Evolutionary conservation across 2,113 vertebrate species (phyloP).

Genomic region (Sinocyclocheilus anophthalmus): DNA sequence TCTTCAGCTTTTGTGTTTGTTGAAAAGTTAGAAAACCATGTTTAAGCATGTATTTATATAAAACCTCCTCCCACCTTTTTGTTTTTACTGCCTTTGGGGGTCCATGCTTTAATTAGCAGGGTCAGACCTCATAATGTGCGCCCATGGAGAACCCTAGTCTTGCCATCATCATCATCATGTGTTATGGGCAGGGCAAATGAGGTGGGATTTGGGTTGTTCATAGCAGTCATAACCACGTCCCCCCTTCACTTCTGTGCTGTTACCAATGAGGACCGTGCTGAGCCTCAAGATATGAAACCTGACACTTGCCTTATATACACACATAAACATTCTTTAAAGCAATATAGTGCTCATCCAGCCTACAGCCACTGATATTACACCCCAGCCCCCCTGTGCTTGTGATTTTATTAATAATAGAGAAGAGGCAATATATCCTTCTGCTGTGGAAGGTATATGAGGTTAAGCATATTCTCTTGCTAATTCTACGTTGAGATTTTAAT

Average conservation of each 20-base stretch:
- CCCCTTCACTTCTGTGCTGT: constrained; percentile 29
- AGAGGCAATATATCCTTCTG: constrained; percentile 74
- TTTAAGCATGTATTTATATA: constrained; percentile 1
- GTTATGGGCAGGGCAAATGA: not conserved
- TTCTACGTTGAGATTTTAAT: constrained; percentile 76
- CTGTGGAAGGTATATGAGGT: constrained; percentile 73
- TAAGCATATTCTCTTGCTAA: constrained; percentile 77
- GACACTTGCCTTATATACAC: constrained; percentile 43
- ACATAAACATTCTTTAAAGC: constrained; percentile 46
- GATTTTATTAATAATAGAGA: constrained; percentile 76
- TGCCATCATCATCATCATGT: not conserved
- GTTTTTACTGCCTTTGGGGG: not conserved
- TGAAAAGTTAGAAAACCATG: not conserved
- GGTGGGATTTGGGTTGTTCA: constrained; percentile 39
- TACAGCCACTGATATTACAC: constrained; percentile 58
- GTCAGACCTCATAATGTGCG: not conserved
- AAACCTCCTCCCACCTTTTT: not conserved
- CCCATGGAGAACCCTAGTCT: not conserved
- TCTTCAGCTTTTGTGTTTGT: not conserved
- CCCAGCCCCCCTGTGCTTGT: constrained; percentile 63
- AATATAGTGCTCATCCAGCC: constrained; percentile 58
- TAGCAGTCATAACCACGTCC: constrained; percentile 43
- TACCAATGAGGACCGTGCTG: constrained; percentile 30
- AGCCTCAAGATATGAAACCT: constrained; percentile 42
- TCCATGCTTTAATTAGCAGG: constrained; percentile 19